These are phyloP conservation scores for Trematomus bernacchii DNA, from an alignment of 2,797 vertebrate species.

Conservation along the genomic window DNA sequence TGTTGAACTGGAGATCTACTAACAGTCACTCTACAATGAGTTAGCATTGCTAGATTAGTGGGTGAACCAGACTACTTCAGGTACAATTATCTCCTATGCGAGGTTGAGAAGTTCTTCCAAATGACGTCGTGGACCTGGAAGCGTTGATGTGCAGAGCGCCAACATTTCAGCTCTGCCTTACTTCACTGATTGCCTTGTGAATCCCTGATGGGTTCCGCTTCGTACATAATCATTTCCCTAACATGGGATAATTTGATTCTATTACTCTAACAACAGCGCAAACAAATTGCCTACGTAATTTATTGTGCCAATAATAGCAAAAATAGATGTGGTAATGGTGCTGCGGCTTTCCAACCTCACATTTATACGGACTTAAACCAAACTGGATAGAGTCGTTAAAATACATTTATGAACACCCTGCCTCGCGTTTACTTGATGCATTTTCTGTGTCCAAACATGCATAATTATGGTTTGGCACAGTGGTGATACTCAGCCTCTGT, in stretches of 20 bases:
- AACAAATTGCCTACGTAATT: conserved; percentile 85
- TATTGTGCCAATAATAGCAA: conserved; percentile 84
- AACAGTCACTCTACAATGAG: conserved; percentile 26
- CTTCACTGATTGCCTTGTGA: conserved; percentile 81
- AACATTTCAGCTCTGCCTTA: conserved; percentile 78
- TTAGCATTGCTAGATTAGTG: conserved; percentile 31
- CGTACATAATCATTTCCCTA: conserved; percentile 83
- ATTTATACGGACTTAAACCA: conserved; percentile 76
- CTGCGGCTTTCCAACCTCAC: conserved; percentile 73
- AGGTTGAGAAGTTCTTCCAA: conserved; percentile 58
- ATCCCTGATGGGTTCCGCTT: conserved; percentile 81
- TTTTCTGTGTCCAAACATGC: conserved; percentile 75
- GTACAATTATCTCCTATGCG: conserved; percentile 28
- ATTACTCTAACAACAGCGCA: conserved; percentile 83
- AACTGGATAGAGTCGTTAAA: conserved; percentile 73
- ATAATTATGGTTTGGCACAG: conserved; percentile 75
- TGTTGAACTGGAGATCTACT: conserved; percentile 25
- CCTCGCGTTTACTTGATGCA: conserved; percentile 56
- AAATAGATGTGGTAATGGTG: conserved; percentile 82
- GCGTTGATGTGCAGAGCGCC: conserved; percentile 62
- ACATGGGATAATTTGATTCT: conserved; percentile 82
- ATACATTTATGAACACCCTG: conserved; percentile 74
- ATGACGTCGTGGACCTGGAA: conserved; percentile 71
- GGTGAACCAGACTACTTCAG: conserved; percentile 28
- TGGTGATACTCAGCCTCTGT: conserved; percentile 59